Base-by-base conservation (phyloP, 2,797 vertebrate genomes). In the Pteropus rufus region DNA sequence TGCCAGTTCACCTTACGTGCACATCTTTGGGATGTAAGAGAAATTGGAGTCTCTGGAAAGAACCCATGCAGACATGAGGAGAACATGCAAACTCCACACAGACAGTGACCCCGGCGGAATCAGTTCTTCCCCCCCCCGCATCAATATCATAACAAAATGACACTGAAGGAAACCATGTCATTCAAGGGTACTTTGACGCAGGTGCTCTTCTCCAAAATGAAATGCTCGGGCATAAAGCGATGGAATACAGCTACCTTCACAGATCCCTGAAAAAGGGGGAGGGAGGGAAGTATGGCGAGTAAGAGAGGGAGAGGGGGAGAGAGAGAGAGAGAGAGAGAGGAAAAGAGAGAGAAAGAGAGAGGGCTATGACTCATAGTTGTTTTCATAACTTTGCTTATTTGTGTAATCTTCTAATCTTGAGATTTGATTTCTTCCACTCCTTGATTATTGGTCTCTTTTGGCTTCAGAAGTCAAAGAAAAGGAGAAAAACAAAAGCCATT, bases 261-360 rank as follows among this genome's bases (percentile, higher is more conserved):
- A 70, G n/a, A 52, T 24, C 2, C 3, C 24, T n/a, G 6, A 7
- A 34, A 1, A 75, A 1, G 3, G 4, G 10, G 0, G 3, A 5
- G 1, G 2, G 2, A 2, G 3, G 4, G 10, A 0, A 1, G 41
- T 36, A 36, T 36, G 36, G 36, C 3, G 3, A 4, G 36, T 36
- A 4, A 52, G 4, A 26, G 2, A 31, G 18, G 23, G 26, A 41
- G 36, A 39, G 1, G 5, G 0, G 1, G 41, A 4, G 10, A 5
- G 26, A 52, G 2, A 15, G 18, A 70, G 3, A 8, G 4, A 21
- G 18, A 39, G 18, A 31, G 26, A 41, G 52, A 14, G 46, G 12
- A 2, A 14, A 46, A 46, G 10, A 39, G 34, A 69, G n/a, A 49
- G 23, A 26, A 31, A 58, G 24, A 26, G 12, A 31, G 24, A 12